phyloP scores from a whole-genome alignment of 1,140 invertebrate species.

The Saccostrea echinata region DNA sequence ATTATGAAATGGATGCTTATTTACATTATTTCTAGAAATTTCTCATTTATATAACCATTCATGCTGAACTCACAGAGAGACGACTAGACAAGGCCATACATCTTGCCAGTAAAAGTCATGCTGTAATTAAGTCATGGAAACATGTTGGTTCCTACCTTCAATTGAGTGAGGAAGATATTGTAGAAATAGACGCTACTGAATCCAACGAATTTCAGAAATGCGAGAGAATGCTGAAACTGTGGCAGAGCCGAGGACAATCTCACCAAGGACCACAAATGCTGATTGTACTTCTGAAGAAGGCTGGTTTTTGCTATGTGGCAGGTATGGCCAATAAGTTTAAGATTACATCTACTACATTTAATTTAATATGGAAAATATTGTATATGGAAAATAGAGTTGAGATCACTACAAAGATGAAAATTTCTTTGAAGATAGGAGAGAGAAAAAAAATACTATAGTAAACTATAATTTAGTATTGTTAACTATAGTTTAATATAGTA shows the following conservation, averaged over 20 bases:
- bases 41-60: background rate
- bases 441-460: too few species aligned
- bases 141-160: background rate
- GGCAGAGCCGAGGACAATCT: background rate
- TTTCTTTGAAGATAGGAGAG: too few species aligned
- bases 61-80: background rate
- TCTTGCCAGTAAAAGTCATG: background rate
- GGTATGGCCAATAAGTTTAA: background rate
- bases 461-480: too few species aligned
- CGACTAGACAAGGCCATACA: background rate
- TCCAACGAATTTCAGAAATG: constrained; percentile 22
- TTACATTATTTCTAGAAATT: too few species aligned
- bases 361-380: too few species aligned
- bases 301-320: background rate
- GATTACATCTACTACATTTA: too few species aligned
- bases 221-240: background rate
- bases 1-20: too few species aligned
- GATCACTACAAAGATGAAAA: too few species aligned
- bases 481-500: too few species aligned
- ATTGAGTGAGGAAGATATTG: background rate
- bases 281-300: background rate
- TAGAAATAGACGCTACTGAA: background rate
- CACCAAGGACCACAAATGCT: background rate
- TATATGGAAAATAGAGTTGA: too few species aligned
- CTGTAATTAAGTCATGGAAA: background rate